phyloP scores from a whole-genome alignment of 2,797 vertebrate genomes.

The Capromys pilorides region DNA sequence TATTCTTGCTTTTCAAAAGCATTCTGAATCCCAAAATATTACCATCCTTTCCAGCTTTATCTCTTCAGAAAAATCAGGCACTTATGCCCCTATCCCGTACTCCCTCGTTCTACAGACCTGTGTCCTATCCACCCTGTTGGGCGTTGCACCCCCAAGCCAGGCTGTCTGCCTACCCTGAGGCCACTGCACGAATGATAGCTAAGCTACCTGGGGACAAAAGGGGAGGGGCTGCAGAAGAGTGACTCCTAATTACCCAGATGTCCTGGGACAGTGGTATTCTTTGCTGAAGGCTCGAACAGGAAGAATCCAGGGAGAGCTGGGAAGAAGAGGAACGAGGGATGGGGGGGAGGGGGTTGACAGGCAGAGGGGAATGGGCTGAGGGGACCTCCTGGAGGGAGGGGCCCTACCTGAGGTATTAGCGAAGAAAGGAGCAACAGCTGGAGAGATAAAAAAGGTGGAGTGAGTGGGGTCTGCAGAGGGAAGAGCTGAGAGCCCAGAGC shows the following conservation, averaged over 20 bases:
- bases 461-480: too few relatives aligned
- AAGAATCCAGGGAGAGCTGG: background rate
- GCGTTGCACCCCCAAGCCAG: background rate
- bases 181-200: background rate
- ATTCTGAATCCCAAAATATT: conserved; percentile 75
- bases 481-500: background rate
- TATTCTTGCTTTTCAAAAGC: conserved; percentile 75
- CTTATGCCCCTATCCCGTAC: background rate
- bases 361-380: background rate
- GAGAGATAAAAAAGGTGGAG: background rate
- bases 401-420: background rate
- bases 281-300: background rate
- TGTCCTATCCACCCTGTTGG: background rate
- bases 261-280: background rate
- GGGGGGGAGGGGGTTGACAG: conserved; percentile 18
- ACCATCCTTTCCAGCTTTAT: conserved; percentile 59
- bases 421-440: background rate
- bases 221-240: background rate
- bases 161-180: background rate
- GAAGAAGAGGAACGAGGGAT: conserved; percentile 66
- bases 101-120: background rate
- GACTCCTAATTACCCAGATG: background rate
- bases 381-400: background rate
- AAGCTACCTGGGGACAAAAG: background rate
- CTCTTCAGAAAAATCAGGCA: conserved; percentile 58